Evolutionary conservation across 2,797 vertebrate genomes (phyloP).

Genomic region (Knipowitschia caucasica): DNA sequence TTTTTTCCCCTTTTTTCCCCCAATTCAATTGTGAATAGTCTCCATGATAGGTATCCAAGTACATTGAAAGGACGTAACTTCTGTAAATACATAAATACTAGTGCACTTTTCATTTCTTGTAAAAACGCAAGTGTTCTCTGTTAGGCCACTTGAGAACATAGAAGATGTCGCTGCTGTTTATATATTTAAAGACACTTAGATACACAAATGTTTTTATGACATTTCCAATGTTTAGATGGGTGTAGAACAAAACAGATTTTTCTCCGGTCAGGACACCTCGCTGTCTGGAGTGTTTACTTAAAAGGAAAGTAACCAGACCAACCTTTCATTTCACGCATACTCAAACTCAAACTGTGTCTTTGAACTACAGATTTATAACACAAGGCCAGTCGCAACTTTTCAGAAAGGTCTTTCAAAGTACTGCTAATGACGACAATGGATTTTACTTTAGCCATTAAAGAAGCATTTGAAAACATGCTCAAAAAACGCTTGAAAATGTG

Average conservation of each 20-base stretch:
- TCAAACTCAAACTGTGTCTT: not conserved
- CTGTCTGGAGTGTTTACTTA: not conserved
- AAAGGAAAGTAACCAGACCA: slow-evolving; percentile 1
- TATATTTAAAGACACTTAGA: slow-evolving; percentile 20
- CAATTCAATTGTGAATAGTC: too few species aligned
- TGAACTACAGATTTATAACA: not conserved
- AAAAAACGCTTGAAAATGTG: not conserved
- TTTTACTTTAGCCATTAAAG: not conserved
- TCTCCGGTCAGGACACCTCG: not conserved
- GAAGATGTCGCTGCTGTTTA: slow-evolving; percentile 19
- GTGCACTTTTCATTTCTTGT: slow-evolving; percentile 28
- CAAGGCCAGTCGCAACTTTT: not conserved
- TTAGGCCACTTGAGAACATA: not conserved
- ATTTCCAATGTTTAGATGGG: not conserved
- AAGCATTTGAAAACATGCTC: not conserved
- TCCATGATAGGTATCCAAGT: not conserved
- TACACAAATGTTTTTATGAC: not conserved
- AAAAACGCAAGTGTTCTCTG: not conserved
- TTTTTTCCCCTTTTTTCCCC: too few species aligned
- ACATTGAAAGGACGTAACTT: not conserved
- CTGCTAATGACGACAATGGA: too few species aligned
- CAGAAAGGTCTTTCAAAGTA: not conserved
- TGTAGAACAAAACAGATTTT: slow-evolving; percentile 1
- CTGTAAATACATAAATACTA: not conserved
- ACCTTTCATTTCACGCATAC: not conserved